Conservation (phyloP, 2,888 invertebrate genomes). For the Phaonia tiefii region DNA sequence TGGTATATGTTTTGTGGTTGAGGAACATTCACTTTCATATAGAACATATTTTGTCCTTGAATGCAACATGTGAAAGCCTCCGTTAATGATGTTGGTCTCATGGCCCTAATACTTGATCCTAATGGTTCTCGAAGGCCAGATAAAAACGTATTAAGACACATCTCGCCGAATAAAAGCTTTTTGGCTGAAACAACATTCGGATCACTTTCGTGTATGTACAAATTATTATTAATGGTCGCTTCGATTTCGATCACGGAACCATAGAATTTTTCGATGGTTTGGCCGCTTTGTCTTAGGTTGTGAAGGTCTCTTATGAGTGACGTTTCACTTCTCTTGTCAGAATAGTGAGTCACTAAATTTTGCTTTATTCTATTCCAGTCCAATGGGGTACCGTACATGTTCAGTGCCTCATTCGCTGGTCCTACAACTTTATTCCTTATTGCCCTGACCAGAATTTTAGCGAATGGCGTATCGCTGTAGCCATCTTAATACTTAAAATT, state of each 20-base stretch:
- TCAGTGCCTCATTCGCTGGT: conserved; percentile 50
- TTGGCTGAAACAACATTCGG: too few relatives aligned
- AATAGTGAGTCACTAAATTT: too few relatives aligned
- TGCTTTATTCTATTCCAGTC: conserved; percentile 48
- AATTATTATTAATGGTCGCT: conserved; percentile 54
- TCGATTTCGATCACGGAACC: conserved; percentile 54
- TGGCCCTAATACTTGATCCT: conserved; percentile 62
- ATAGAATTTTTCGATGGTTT: conserved; percentile 57
- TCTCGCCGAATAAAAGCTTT: too few relatives aligned
- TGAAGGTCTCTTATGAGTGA: conserved; percentile 64
- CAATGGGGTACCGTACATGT: conserved; percentile 54
- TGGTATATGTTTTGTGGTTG: not conserved
- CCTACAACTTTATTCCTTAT: conserved; percentile 60
- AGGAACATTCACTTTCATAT: conserved; percentile 6
- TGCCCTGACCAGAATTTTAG: conserved; percentile 48
- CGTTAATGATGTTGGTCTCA: conserved; percentile 13
- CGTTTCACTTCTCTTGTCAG: too few relatives aligned
- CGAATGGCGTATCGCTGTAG: conserved; percentile 33
- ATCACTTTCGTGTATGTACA: too few relatives aligned
- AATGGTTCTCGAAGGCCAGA: conserved; percentile 69
- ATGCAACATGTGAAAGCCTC: not conserved
- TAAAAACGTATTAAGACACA: too few relatives aligned
- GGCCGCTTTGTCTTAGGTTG: conserved; percentile 44
- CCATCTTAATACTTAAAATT: conserved; percentile 48
- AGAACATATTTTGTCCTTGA: conserved; percentile 21